These are phyloP conservation scores for Drosophila busckii DNA, from an alignment of 1,140 invertebrate genomes.

Conservation along the genomic window DNA sequence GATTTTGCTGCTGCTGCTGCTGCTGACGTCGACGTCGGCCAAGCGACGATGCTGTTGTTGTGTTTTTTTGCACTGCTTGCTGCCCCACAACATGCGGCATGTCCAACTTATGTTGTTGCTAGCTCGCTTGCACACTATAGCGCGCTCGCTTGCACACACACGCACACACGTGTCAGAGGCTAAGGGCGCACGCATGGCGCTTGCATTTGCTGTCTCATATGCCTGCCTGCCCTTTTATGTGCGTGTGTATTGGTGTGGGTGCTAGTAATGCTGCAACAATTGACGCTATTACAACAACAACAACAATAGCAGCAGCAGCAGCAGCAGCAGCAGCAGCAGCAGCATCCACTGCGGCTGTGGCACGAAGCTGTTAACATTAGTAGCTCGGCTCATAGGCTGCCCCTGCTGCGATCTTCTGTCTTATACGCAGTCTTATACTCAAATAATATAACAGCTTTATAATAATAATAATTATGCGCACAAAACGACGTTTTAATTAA, in stretches of 20 bases:
- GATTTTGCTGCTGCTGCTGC: constrained; percentile 56
- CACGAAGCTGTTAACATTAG: no score
- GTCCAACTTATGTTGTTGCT: constrained; percentile 18
- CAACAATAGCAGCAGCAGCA: constrained; percentile 9
- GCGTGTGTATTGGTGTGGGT: constrained; percentile 32
- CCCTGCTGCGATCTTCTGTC: constrained; percentile 22
- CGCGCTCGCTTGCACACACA: constrained; percentile 38
- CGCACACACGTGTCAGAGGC: background rate
- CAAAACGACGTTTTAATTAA: constrained; percentile 57
- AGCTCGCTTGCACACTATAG: constrained; percentile 34
- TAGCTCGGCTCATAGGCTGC: background rate
- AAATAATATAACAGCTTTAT: constrained; percentile 10
- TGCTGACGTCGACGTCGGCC: constrained; percentile 13
- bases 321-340: constrained; percentile 1
- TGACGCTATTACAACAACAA: constrained; percentile 47
- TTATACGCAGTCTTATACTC: constrained; percentile 46
- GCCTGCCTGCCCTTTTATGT: constrained; percentile 10
- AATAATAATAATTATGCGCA: constrained; percentile 1
- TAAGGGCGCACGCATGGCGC: constrained; percentile 66
- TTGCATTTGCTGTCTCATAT: constrained; percentile 71
- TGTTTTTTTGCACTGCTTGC: constrained; percentile 38
- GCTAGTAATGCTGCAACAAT: constrained; percentile 72
- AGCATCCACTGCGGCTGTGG: constrained; percentile 1
- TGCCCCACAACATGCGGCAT: background rate
- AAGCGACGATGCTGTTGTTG: constrained; percentile 2